A percentile compares a stretch with the other conserved stretches of the same genome.
These are phyloP conservation scores for Gavialis gangeticus DNA, from an alignment of 2,113 vertebrate genomes.

Conservation along the genomic window DNA sequence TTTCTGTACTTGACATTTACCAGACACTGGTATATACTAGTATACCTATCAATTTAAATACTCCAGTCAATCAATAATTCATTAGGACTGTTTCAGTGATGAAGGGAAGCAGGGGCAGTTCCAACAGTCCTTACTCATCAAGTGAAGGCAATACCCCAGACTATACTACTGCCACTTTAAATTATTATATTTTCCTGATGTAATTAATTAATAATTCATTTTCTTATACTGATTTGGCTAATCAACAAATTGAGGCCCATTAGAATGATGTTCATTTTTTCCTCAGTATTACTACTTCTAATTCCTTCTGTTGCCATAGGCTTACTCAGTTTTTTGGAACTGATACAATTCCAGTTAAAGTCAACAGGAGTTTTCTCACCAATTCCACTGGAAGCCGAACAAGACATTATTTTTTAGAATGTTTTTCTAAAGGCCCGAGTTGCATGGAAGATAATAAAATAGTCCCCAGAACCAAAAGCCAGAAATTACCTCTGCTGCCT, in stretches of 20 bases:
- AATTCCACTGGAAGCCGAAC: conserved; percentile 37
- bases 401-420: conserved; percentile 32
- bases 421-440: conserved; percentile 2
- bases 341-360: conserved; percentile 13
- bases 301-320: conserved; percentile 24
- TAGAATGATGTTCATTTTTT: neutral
- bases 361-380: conserved; percentile 30
- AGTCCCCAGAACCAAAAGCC: too few relatives aligned
- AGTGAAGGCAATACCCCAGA: neutral
- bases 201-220: neutral
- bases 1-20: neutral
- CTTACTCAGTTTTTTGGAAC: conserved; percentile 49
- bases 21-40: neutral
- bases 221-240: neutral
- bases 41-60: neutral
- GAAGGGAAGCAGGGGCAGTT: neutral
- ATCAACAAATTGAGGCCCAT: neutral
- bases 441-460: too few relatives aligned
- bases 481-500: too few relatives aligned
- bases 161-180: too few relatives aligned
- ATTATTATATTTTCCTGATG: neutral
- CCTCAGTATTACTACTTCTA: conserved; percentile 15
- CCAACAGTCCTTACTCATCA: neutral
- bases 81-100: neutral
- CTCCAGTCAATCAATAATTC: neutral